Evolutionary conservation across 2,888 invertebrate species (phyloP).

Genomic region (Onthophagus sagittarius): DNA sequence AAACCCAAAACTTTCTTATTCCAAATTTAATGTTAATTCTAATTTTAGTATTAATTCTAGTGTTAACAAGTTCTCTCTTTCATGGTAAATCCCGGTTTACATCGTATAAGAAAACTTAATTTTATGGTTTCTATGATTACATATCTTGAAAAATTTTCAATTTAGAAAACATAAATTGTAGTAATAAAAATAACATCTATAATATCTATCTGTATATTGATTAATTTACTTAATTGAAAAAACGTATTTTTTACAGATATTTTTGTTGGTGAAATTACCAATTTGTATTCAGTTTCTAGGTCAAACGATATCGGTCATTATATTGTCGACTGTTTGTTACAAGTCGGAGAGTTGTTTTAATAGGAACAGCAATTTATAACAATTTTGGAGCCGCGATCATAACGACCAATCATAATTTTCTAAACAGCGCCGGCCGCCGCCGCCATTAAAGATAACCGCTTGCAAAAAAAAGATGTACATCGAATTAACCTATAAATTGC

Average conservation of each 20-base stretch:
- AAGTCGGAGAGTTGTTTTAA: not conserved
- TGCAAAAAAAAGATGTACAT: not conserved
- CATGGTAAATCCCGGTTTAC: too few relatives aligned
- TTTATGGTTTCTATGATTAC: too few relatives aligned
- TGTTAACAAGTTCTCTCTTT: too few relatives aligned
- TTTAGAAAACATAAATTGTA: too few relatives aligned
- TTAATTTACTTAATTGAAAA: too few relatives aligned
- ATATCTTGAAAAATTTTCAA: too few relatives aligned
- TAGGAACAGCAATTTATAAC: conserved; percentile 3
- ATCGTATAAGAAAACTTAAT: too few relatives aligned
- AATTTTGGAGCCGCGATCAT: not conserved
- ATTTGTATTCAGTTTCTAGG: not conserved
- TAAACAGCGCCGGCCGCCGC: conserved; percentile 1
- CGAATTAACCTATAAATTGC: not conserved
- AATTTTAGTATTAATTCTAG: too few relatives aligned
- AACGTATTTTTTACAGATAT: not conserved
- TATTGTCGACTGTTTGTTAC: not conserved
- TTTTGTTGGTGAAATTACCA: not conserved
- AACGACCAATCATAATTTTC: conserved; percentile 13
- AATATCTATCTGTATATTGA: too few relatives aligned
- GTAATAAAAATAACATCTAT: too few relatives aligned
- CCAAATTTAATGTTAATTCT: too few relatives aligned
- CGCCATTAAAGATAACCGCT: not conserved
- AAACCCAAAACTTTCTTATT: too few relatives aligned
- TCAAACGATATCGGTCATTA: not conserved